These are phyloP conservation scores for Momotus momota DNA, from an alignment of 2,797 vertebrate genomes.

Conservation along the genomic window DNA sequence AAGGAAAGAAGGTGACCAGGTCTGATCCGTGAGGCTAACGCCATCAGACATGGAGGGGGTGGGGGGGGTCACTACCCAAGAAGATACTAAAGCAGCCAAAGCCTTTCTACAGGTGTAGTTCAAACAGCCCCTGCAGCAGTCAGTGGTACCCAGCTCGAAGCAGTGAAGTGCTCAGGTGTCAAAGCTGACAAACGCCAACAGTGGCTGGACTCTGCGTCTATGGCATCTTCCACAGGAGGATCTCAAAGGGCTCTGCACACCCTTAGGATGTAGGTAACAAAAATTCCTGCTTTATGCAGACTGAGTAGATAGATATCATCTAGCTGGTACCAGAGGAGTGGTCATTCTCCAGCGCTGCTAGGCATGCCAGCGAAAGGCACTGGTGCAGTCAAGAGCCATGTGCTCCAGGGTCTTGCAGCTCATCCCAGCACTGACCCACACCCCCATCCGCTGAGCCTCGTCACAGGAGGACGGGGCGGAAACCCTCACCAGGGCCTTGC, in stretches of 20 bases:
- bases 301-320: background rate
- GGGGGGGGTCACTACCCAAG: background rate
- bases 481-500: fast-evolving
- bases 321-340: background rate
- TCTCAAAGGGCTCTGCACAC: background rate
- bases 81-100: background rate
- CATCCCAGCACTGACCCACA: background rate
- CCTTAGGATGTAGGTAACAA: background rate
- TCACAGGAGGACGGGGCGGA: background rate
- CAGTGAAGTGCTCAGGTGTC: background rate
- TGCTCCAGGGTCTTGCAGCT: background rate
- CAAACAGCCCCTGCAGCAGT: background rate
- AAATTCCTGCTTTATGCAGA: background rate
- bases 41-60: background rate
- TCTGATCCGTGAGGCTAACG: background rate
- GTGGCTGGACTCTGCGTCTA: background rate
- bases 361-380: background rate
- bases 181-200: background rate
- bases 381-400: background rate
- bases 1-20: background rate
- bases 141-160: background rate
- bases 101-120: background rate
- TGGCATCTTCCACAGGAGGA: background rate
- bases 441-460: fast-evolving
- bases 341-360: background rate